Percentiles rank a stretch among this genome's conserved stretches.
phyloP scores from a whole-genome alignment of 2,797 vertebrate species.

The Poeciliopsis turneri region DNA sequence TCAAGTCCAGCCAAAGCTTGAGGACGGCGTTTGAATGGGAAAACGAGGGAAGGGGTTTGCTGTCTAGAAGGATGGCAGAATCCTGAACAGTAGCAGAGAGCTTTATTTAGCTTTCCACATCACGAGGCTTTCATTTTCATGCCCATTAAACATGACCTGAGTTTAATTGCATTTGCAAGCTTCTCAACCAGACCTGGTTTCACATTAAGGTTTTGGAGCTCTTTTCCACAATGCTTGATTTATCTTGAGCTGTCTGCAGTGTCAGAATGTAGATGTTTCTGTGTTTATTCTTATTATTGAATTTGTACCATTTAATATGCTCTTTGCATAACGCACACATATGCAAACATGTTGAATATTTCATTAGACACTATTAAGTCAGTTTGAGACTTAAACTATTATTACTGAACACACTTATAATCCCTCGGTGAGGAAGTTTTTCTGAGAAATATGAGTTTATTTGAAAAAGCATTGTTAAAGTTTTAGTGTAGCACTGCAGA shows the following conservation, averaged over 20 bases:
- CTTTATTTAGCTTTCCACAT: slow-evolving; percentile 60
- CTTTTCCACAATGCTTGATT: slow-evolving; percentile 48
- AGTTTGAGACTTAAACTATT: not conserved
- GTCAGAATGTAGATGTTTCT: slow-evolving; percentile 21
- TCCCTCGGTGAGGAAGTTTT: not conserved
- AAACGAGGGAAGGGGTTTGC: not conserved
- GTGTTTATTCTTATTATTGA: slow-evolving; percentile 32
- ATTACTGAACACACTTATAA: not conserved
- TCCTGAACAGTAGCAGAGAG: slow-evolving; percentile 54
- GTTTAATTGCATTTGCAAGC: slow-evolving; percentile 71
- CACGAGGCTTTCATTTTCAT: slow-evolving; percentile 67
- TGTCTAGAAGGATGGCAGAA: slow-evolving; percentile 44
- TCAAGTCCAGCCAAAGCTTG: slow-evolving; percentile 20
- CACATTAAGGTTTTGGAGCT: slow-evolving; percentile 50
- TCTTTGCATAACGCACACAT: slow-evolving; percentile 9
- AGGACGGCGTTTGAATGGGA: slow-evolving; percentile 33
- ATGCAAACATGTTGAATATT: slow-evolving; percentile 19
- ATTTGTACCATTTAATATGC: slow-evolving; percentile 20
- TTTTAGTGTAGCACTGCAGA: not conserved
- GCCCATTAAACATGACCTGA: slow-evolving; percentile 71
- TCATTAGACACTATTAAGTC: not conserved
- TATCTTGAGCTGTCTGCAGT: slow-evolving; percentile 32
- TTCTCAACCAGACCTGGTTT: slow-evolving; percentile 61
- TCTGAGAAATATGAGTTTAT: slow-evolving; percentile 3
- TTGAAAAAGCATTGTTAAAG: slow-evolving; percentile 8